Base-by-base conservation (phyloP, 2,113 vertebrate species). In the Halcyon senegalensis region DNA sequence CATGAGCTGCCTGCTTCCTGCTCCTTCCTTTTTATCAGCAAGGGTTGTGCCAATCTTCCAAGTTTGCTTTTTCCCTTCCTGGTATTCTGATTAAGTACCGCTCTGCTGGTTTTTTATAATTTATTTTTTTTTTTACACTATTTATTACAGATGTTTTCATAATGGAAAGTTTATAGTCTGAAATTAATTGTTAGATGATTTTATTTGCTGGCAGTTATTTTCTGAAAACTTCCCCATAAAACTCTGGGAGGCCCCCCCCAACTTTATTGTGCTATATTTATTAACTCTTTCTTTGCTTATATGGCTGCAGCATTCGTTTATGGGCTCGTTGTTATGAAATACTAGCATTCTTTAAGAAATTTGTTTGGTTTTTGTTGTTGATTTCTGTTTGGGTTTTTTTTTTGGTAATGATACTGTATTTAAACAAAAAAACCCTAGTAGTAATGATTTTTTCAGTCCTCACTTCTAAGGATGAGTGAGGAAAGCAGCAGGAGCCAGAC, bases 1-100 rank as follows among this genome's bases (percentile, higher is more conserved):
- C 31, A 25, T 30, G 44, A 91, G 55, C 80, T 84, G 48, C 30
- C 62, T 94, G 83, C 76, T 95, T 96, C 93, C 94, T 86, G 63
- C 75, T 95, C 63, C 79, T 93, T 94, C 33, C 35, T 82, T 93
- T 89, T 78, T 90, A 87, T 81, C 92, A 66, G 70, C 63, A 69
- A 89, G 77, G 18, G n/a, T 68, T 96, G 35, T 93, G 90, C 88
- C 83, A 84, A 58, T 93, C 66, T 94, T 94, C 69, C 58, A 91
- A 84, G 80, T 69, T 69, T 81, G 27, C 53, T 72, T 89, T 93
- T 89, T 84, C 17, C 48, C 63, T 92, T 94, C 86, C 79, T 95
- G 64, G 44, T 87, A 74, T 89, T 96, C 92, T 92, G 77, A 89
- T 93, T 79, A 90, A 76, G 18, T 68, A 25, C 58, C 55, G 51